phyloP scores from a whole-genome alignment of 2,113 vertebrate species.

The Sylvicapra grimmia region DNA sequence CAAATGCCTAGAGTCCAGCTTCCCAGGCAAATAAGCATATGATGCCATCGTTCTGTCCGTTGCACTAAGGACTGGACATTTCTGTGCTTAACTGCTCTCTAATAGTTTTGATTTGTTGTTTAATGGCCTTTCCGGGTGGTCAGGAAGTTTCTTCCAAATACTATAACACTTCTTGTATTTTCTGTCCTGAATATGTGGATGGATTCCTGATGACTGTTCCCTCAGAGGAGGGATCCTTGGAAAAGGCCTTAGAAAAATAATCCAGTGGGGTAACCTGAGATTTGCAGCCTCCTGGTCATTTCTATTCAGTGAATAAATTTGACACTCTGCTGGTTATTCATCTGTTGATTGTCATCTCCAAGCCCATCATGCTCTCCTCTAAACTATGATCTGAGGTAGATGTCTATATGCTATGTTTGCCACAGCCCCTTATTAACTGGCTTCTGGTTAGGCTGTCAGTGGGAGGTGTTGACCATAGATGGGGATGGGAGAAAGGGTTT shows the following conservation, averaged over 20 bases:
- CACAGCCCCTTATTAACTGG: neutral
- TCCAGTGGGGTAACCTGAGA: neutral
- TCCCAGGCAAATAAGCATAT: neutral
- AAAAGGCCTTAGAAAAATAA: neutral
- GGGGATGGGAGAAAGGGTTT: neutral
- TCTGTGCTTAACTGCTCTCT: neutral
- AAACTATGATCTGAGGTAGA: neutral
- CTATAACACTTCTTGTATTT: neutral
- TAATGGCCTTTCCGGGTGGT: neutral
- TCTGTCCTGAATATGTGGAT: neutral
- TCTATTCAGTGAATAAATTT: neutral
- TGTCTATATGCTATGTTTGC: neutral
- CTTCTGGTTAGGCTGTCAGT: neutral
- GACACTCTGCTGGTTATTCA: neutral
- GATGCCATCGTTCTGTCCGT: neutral
- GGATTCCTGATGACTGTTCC: neutral
- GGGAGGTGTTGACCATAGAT: neutral
- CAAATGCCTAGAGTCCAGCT: neutral
- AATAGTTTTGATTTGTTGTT: neutral
- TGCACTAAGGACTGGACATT: neutral
- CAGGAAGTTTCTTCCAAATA: neutral
- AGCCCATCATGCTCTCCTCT: neutral
- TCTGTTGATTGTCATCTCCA: neutral
- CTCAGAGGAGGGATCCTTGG: neutral
- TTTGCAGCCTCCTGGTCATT: neutral